Conservation (phyloP, 1,140 invertebrate species). For the Cydia amplana region DNA sequence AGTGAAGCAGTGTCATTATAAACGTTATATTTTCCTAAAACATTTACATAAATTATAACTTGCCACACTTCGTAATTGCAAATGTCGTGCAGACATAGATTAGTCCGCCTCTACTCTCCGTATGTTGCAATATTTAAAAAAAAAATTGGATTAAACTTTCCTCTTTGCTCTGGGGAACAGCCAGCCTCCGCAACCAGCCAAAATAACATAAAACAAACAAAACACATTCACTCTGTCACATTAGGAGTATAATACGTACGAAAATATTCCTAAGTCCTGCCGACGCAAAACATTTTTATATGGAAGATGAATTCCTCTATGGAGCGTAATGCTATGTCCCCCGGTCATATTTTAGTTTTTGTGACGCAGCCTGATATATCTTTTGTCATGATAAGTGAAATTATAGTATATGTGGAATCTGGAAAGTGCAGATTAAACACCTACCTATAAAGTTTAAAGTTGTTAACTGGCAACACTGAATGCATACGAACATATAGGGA, state of each 20-base stretch:
- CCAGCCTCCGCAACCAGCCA: conserved; percentile 3
- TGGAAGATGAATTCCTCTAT: conserved; percentile 47
- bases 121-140: too few relatives aligned
- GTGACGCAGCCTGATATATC: conserved; percentile 48
- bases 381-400: conserved; percentile 32
- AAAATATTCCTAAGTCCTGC: conserved; percentile 51
- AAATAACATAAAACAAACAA: conserved; percentile 47
- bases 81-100: too few relatives aligned
- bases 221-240: conserved; percentile 64
- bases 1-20: too few relatives aligned
- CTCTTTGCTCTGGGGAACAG: background rate
- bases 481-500: too few relatives aligned
- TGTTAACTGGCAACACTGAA: background rate
- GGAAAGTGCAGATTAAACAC: background rate
- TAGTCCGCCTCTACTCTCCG: too few relatives aligned
- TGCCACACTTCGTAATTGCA: too few relatives aligned
- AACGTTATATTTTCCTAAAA: too few relatives aligned
- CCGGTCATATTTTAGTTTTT: conserved; percentile 33
- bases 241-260: conserved; percentile 56
- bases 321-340: conserved; percentile 34
- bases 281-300: conserved; percentile 49
- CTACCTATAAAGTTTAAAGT: background rate
- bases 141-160: background rate
- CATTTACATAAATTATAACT: too few relatives aligned
- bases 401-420: conserved; percentile 2